Base-by-base conservation (phyloP, 2,888 invertebrate genomes). In the Sthenelais limicola region DNA sequence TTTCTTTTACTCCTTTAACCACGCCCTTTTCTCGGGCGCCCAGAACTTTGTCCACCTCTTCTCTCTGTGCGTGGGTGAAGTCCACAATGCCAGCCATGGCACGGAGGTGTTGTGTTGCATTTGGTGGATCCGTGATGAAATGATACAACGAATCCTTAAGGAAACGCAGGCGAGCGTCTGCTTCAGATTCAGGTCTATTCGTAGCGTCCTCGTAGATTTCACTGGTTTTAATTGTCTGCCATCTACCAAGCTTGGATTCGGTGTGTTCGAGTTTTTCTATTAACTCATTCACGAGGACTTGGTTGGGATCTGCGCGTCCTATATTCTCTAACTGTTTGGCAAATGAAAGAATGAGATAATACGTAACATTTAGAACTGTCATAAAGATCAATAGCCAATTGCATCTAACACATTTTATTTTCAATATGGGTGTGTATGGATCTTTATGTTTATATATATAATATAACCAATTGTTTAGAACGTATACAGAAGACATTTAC, bases 41-140 rank as follows among this genome's bases (percentile, higher is more conserved):
- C 58, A 81, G 52, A 21, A 77, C 77, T 35, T 79, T 77, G 15
- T 74, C 75, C 5, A 86, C 82, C 73, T 79, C 82, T 54, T 78
- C 76, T 74, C 81, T 80, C 73, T 85, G 83, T 0, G 77, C 78
- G 1, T 84, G 82, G 0, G 84, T 81, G 67, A 78, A 85, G 33
- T 79, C 79, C 47, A 86, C 80, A 26, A 86, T 85, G 32, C 80
- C 79, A n/a, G 85, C 81, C 75, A 86, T 82, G 0, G 86, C 86
- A 15, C 81, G 69, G 38, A 86, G 73, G 58, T 85, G 84, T 24
- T 79, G 79, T 43, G 80, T 83, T 0, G 79, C 73, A 12, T 80
- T 77, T 30, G 77, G 78, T 15, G 73, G 77, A 38, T 73, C 68
- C 1, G 82, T 84, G n/a, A 85, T 69, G 68, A 82, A 85, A 73